These are phyloP conservation scores for Euglossa dilemma DNA, from an alignment of 1,140 invertebrate genomes.

Conservation along the genomic window DNA sequence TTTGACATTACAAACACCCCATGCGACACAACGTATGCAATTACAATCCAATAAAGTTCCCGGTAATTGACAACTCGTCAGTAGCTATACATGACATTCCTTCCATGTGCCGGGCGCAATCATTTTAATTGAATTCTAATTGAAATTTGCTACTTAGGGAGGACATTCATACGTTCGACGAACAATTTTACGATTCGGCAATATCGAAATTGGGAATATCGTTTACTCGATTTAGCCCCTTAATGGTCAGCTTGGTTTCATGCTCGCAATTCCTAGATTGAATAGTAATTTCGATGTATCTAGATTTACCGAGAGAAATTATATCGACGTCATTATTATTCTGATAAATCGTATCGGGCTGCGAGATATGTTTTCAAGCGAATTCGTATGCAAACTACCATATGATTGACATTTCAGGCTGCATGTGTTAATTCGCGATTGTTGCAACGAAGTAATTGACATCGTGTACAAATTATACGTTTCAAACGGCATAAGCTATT, in stretches of 20 bases:
- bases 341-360: background rate
- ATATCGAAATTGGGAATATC: background rate
- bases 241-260: constrained; percentile 12
- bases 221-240: background rate
- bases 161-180: no score
- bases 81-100: no score
- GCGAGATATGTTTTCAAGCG: background rate
- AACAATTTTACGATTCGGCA: no score
- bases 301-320: constrained; percentile 2
- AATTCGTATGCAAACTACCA: background rate
- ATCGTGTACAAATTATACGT: background rate
- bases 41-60: no score
- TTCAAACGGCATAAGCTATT: no score
- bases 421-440: background rate
- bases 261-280: constrained; percentile 9
- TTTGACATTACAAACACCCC: no score
- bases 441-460: background rate
- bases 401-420: background rate
- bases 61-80: no score
- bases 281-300: constrained; percentile 10
- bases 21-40: no score
- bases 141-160: no score
- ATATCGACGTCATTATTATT: background rate
- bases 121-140: no score
- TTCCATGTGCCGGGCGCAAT: no score